phyloP scores from a whole-genome alignment of 2,888 invertebrate species.

The Miltochrista miniata region DNA sequence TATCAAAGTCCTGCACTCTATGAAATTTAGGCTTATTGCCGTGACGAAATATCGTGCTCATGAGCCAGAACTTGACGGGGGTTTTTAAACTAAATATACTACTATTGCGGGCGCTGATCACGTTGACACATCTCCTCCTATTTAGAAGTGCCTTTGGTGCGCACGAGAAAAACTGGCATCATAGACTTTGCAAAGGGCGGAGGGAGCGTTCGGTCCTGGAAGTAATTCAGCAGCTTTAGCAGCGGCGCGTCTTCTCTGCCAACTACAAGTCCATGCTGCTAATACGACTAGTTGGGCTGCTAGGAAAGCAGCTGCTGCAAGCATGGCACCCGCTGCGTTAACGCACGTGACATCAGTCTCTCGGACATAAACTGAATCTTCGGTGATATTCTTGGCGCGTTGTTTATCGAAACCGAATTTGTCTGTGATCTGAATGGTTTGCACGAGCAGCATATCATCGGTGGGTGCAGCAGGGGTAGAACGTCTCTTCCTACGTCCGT shows the following conservation, averaged over 20 bases:
- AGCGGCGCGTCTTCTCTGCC: slow-evolving; percentile 90
- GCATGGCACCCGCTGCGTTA: slow-evolving; percentile 91
- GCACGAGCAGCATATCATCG: slow-evolving; percentile 94
- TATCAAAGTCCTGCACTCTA: slow-evolving; percentile 69
- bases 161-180: slow-evolving; percentile 93
- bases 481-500: slow-evolving; percentile 91
- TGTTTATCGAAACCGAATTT: slow-evolving; percentile 93
- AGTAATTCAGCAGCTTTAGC: slow-evolving; percentile 87
- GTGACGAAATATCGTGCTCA: slow-evolving; percentile 50
- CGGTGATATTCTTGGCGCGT: slow-evolving; percentile 85
- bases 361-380: slow-evolving; percentile 89
- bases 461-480: slow-evolving; percentile 83
- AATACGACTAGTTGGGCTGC: slow-evolving; percentile 94
- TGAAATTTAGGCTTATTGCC: slow-evolving; percentile 48
- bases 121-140: slow-evolving; percentile 64
- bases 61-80: slow-evolving; percentile 72
- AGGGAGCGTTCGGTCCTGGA: slow-evolving; percentile 83
- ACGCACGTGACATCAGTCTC: slow-evolving; percentile 87
- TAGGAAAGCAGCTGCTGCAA: slow-evolving; percentile 93
- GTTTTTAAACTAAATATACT: slow-evolving; percentile 79
- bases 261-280: slow-evolving; percentile 94
- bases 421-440: slow-evolving; percentile 96
- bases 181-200: slow-evolving; percentile 92
- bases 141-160: slow-evolving; percentile 83
- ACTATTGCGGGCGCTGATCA: slow-evolving; percentile 79